Evolutionary conservation across 1,140 invertebrate species (phyloP).

Genomic region (Trypoxylus dichotomus): DNA sequence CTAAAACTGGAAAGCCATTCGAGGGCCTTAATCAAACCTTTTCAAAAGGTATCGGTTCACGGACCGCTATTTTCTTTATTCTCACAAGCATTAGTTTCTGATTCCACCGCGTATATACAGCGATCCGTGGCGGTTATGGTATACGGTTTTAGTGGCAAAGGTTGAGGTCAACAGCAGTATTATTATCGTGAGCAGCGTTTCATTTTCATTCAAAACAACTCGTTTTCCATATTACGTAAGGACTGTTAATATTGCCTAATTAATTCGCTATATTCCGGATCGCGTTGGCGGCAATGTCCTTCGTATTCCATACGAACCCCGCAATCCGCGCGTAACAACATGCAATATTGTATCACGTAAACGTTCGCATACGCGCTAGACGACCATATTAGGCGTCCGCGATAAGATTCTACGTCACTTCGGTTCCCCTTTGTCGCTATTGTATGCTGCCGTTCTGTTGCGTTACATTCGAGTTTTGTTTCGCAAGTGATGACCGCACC

Average conservation of each 20-base stretch:
- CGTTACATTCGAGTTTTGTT: not conserved
- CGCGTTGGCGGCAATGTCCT: constrained; percentile 11
- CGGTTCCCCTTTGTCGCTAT: not conserved
- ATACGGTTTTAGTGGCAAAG: constrained; percentile 23
- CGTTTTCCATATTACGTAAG: constrained; percentile 28
- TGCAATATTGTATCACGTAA: not conserved
- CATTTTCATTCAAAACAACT: constrained; percentile 29
- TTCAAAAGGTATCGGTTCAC: not conserved
- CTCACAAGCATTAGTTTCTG: not conserved
- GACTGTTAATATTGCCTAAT: not conserved
- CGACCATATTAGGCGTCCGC: constrained; percentile 1
- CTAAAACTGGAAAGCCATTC: no score
- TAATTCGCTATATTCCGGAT: not conserved
- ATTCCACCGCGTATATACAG: not conserved
- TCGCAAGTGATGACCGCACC: constrained; percentile 3
- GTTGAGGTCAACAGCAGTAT: constrained; percentile 18
- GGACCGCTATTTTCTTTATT: not conserved
- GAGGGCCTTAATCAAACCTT: no score
- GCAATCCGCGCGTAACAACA: not conserved
- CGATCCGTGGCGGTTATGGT: not conserved
- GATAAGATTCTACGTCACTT: constrained; percentile 4
- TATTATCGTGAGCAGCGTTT: constrained; percentile 18
- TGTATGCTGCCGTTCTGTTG: not conserved
- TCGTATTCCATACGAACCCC: not conserved
- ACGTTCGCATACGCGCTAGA: not conserved